Percentiles rank a stretch among this genome's conserved stretches.
Evolutionary conservation across 2,797 vertebrate species (phyloP).

Genomic region (Schizopygopsis malacanthus): DNA sequence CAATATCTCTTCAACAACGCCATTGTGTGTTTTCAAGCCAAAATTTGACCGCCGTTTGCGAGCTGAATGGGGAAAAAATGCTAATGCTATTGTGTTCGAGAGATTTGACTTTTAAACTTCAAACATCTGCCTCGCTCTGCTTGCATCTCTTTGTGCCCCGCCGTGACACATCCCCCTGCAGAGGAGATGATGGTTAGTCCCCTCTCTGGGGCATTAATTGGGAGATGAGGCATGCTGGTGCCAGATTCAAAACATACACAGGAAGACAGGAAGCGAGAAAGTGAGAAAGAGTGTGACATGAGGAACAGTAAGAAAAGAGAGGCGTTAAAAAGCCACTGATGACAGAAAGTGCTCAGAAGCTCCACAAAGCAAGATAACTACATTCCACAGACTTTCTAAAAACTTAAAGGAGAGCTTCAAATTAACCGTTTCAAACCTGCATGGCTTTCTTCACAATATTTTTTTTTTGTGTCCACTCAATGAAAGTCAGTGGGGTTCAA

Average conservation of each 20-base stretch:
- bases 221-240: slow-evolving; percentile 65
- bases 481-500: background rate
- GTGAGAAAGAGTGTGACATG: slow-evolving; percentile 36
- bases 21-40: background rate
- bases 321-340: slow-evolving; percentile 36
- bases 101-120: slow-evolving; percentile 61
- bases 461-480: background rate
- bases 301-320: slow-evolving; percentile 46
- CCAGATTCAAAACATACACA: slow-evolving; percentile 51
- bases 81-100: slow-evolving; percentile 54
- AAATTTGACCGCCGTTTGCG: slow-evolving; percentile 31
- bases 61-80: slow-evolving; percentile 45
- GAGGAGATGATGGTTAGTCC: slow-evolving; percentile 63
- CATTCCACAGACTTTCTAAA: background rate
- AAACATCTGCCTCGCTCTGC: slow-evolving; percentile 59
- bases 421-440: background rate
- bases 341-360: slow-evolving; percentile 13
- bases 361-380: slow-evolving; percentile 4
- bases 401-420: background rate
- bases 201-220: slow-evolving; percentile 65
- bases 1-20: slow-evolving; percentile 37
- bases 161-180: slow-evolving; percentile 61
- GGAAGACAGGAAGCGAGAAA: slow-evolving; percentile 48
- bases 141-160: slow-evolving; percentile 63
- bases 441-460: background rate